Evolutionary conservation across 1,140 invertebrate species (phyloP).

Genomic region (Bathynomus jamesi): DNA sequence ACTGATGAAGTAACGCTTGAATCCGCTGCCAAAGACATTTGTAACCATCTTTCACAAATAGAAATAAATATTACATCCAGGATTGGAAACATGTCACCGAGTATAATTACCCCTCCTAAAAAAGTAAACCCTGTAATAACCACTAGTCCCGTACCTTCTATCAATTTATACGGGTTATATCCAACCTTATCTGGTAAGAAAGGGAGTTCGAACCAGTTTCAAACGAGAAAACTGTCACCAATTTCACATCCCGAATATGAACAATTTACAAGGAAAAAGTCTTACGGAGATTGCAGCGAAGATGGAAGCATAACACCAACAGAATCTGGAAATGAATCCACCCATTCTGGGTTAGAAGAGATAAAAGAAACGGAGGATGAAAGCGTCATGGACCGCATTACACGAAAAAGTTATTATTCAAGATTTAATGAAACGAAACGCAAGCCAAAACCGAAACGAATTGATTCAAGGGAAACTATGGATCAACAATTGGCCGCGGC

Average conservation of each 20-base stretch:
- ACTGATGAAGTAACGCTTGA: constrained; percentile 22
- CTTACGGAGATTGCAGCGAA: too few relatives aligned
- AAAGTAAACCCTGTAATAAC: too few relatives aligned
- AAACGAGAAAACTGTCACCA: too few relatives aligned
- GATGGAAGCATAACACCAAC: constrained; percentile 38
- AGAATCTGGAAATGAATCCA: not conserved
- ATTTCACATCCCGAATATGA: too few relatives aligned
- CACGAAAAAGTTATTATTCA: constrained; percentile 77
- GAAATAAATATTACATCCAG: constrained; percentile 33
- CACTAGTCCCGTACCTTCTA: too few relatives aligned
- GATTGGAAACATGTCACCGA: constrained; percentile 35
- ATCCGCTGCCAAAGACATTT: constrained; percentile 33
- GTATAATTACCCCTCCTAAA: constrained; percentile 36
- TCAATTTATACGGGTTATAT: too few relatives aligned
- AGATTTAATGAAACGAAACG: constrained; percentile 58
- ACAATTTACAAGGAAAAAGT: too few relatives aligned
- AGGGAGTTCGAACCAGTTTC: too few relatives aligned
- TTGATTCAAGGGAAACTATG: constrained; percentile 23
- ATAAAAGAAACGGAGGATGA: constrained; percentile 50
- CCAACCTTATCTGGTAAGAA: too few relatives aligned
- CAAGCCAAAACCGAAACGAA: constrained; percentile 19
- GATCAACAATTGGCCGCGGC: constrained; percentile 34
- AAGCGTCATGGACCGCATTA: constrained; percentile 72
- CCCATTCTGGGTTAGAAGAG: not conserved
- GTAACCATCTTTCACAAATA: constrained; percentile 32